Percentiles rank a stretch among this genome's conserved stretches.
These are phyloP conservation scores for Suncus etruscus DNA, from an alignment of 2,113 vertebrate genomes.

Conservation along the genomic window DNA sequence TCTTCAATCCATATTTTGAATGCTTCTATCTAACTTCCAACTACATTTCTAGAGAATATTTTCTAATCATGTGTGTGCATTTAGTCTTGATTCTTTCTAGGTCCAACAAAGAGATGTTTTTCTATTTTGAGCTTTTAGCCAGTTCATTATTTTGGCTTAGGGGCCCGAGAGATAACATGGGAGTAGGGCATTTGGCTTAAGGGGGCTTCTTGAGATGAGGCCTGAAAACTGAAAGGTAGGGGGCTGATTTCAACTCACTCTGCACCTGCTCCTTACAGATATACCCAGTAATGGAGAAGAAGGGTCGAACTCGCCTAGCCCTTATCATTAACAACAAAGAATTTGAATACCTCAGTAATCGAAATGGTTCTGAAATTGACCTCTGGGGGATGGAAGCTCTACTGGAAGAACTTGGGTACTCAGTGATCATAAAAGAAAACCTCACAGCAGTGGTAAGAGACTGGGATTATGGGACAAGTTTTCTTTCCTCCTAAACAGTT, in stretches of 20 bases:
- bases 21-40: background rate
- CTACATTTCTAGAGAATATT: background rate
- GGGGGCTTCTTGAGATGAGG: background rate
- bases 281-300: conserved; percentile 64
- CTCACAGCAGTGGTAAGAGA: conserved; percentile 59
- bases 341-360: conserved; percentile 5
- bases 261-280: conserved; percentile 34
- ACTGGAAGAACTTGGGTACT: conserved; percentile 59
- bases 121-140: background rate
- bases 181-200: background rate
- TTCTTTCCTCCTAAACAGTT: background rate
- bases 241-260: background rate
- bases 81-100: background rate
- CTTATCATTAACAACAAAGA: conserved; percentile 66
- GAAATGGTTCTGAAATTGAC: conserved; percentile 13
- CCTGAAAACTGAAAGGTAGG: background rate
- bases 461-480: background rate
- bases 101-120: background rate
- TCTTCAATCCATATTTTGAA: background rate
- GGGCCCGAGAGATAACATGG: too few relatives aligned
- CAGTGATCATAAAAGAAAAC: conserved; percentile 38
- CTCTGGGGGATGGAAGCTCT: conserved; percentile 50
- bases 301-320: conserved; percentile 34
- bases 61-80: background rate
- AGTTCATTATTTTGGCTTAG: background rate